Conservation (phyloP, 2,888 invertebrate species). For the Drosophila lacicola region DNA sequence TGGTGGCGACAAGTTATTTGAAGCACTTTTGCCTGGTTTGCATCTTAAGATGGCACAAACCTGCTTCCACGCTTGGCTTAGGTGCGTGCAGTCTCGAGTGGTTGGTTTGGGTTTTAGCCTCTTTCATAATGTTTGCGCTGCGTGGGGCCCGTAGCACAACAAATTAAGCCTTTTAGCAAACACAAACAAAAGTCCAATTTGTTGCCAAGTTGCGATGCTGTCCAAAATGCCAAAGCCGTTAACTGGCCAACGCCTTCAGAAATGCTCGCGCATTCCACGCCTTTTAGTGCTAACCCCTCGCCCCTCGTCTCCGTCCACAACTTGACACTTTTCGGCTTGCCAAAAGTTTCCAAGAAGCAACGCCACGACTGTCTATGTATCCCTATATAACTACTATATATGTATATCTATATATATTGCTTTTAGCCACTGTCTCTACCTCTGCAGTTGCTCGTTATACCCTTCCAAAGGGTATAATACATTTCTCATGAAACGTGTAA, state of each 20-base stretch:
- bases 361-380: background rate
- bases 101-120: constrained; percentile 4
- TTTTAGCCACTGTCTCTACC: constrained; percentile 8
- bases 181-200: constrained; percentile 80
- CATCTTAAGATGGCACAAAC: constrained; percentile 38
- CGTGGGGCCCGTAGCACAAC: constrained; percentile 70
- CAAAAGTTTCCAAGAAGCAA: constrained; percentile 2
- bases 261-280: constrained; percentile 12
- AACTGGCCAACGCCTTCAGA: constrained; percentile 57
- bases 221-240: constrained; percentile 74
- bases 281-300: background rate
- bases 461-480: too few relatives aligned
- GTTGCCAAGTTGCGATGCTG: constrained; percentile 75
- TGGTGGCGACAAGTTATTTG: constrained; percentile 72
- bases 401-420: constrained; percentile 17
- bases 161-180: constrained; percentile 80
- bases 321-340: constrained; percentile 3
- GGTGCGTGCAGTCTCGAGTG: background rate
- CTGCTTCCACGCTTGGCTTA: constrained; percentile 1
- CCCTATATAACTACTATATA: constrained; percentile 7
- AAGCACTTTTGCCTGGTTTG: constrained; percentile 70
- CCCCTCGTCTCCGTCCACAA: background rate
- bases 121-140: constrained; percentile 67
- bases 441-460: constrained; percentile 1
- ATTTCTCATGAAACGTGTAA: too few relatives aligned